Conservation (phyloP, 1,140 invertebrate species). For the Papilio aristodemus region DNA sequence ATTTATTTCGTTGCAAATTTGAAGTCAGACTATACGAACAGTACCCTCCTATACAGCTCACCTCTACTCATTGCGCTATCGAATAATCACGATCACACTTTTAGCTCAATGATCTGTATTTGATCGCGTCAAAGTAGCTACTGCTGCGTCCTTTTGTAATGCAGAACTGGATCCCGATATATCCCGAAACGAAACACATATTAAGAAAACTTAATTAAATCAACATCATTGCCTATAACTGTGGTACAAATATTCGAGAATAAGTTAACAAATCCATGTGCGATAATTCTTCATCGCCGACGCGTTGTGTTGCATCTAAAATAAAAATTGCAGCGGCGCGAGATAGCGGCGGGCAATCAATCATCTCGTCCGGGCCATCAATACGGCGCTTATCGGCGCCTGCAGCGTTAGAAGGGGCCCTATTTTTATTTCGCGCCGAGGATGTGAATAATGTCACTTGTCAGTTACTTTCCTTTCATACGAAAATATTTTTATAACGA, state of each 20-base stretch:
- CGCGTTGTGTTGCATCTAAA: conserved; percentile 15
- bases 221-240: too few relatives aligned
- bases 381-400: conserved; percentile 34
- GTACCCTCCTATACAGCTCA: too few relatives aligned
- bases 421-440: conserved; percentile 17
- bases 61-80: too few relatives aligned
- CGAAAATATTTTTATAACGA: not conserved
- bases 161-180: too few relatives aligned
- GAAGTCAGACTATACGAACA: not conserved
- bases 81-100: too few relatives aligned
- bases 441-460: conserved; percentile 31
- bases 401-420: conserved; percentile 20
- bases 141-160: too few relatives aligned
- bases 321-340: conserved; percentile 6
- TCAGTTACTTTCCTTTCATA: conserved; percentile 28
- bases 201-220: too few relatives aligned
- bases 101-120: too few relatives aligned
- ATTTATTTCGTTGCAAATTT: not conserved
- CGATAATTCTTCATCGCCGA: not conserved
- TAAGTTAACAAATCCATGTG: conserved; percentile 10
- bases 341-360: conserved; percentile 15
- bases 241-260: not conserved
- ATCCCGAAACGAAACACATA: too few relatives aligned
- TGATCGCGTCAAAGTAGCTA: too few relatives aligned
- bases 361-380: conserved; percentile 33